Percentiles rank a stretch among this genome's conserved stretches.
Evolutionary conservation across 2,113 vertebrate genomes (phyloP).

Genomic region (Dipodomys stephensi): DNA sequence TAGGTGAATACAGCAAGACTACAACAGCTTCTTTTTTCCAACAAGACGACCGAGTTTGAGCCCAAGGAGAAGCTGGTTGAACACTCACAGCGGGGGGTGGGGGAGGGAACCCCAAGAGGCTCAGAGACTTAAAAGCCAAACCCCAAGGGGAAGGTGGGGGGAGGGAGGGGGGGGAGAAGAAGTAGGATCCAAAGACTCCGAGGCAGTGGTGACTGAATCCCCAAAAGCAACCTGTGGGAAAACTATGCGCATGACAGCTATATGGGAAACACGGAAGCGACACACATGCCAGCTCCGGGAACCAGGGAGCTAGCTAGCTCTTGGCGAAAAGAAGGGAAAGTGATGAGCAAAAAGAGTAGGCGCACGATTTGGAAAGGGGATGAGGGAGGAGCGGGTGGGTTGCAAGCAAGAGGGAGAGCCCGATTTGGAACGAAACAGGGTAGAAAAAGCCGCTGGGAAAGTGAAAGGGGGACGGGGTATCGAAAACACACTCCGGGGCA

Average conservation of each 20-base stretch:
- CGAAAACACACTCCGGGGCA: slow-evolving; percentile 33
- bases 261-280: slow-evolving; percentile 78
- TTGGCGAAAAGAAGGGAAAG: slow-evolving; percentile 75
- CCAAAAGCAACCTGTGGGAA: slow-evolving; percentile 79
- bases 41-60: neutral
- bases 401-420: slow-evolving; percentile 61
- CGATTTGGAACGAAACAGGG: slow-evolving; percentile 36
- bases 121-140: neutral
- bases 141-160: neutral
- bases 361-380: slow-evolving; percentile 77
- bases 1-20: neutral
- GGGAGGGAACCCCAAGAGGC: neutral
- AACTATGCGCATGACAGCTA: slow-evolving; percentile 78
- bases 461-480: neutral
- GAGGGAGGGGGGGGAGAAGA: neutral
- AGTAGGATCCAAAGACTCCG: neutral
- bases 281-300: slow-evolving; percentile 71
- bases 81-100: no score
- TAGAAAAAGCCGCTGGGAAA: slow-evolving; percentile 21
- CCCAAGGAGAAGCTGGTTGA: neutral
- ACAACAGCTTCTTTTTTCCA: neutral
- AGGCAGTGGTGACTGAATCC: slow-evolving; percentile 48
- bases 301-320: slow-evolving; percentile 58
- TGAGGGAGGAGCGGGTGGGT: slow-evolving; percentile 79
- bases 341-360: slow-evolving; percentile 79